Base-by-base conservation (phyloP, 2,888 invertebrate genomes). In the Troglohyphantes excavatus region DNA sequence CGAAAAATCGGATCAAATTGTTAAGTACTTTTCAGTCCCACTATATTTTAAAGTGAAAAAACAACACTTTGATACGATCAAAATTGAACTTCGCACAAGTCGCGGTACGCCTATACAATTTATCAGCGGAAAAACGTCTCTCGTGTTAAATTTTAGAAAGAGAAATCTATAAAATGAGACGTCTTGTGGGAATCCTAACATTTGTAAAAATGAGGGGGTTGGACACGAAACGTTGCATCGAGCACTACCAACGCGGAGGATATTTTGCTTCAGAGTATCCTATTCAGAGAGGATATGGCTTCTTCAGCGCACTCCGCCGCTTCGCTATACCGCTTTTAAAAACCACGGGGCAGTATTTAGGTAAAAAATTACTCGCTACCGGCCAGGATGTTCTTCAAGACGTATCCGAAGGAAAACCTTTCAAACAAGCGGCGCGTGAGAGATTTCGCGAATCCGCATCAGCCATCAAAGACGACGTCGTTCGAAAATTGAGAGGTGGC, bases 401-500 rank as follows among this genome's bases (percentile, higher is more conserved):
- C 7, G 1, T 46, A 17, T 63, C 39, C 7, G 21, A 26, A 78
- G 65, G 78, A 13, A 63, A 78, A 65, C 39, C 65, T 0, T 26
- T 67, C 11, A 11, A 26, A 17, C 39, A 63, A 26, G 73, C 53
- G 0, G 59, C n/a, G 6, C 17, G 59, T 1, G n/a, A 67, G 67
- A 23, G 23, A 68, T 29, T 81, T 21, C 70, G 19, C 11, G 23
- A 83, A 26, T 27, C 83, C n/a, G 43, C 61, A 7, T 9, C 21
- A 63, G 65, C 39, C 21, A 81, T 68, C 19, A 33, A 19, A 21
- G 43, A 21, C 19, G 81, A 81, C 39, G 19, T 46, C 43, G 27
- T 83, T 33, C 61, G 65, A 9, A 73, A 83, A 72, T 39, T 83
- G 26, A 63, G 73, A 21, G 63, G 73, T 0, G 73, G 83, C 19